Percentiles rank a stretch among this genome's conserved stretches.
phyloP scores from a whole-genome alignment of 2,797 vertebrate species.

The Alfaro cultratus region DNA sequence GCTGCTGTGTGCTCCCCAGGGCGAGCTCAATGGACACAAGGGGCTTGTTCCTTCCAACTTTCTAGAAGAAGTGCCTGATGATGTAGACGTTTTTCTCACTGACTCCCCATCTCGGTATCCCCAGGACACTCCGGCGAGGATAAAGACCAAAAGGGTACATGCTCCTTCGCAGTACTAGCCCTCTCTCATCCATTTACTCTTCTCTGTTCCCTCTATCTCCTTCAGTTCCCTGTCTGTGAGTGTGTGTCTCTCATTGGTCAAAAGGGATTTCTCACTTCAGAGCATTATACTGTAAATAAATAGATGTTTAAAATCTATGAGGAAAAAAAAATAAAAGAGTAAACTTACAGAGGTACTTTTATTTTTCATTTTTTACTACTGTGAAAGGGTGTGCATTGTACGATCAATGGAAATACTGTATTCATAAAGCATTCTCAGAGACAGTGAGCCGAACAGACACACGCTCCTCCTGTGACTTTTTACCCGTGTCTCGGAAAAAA shows the following conservation, averaged over 20 bases:
- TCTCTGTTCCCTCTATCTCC: constrained; percentile 70
- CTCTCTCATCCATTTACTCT: constrained; percentile 78
- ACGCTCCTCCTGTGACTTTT: constrained; percentile 62
- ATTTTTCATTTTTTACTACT: constrained; percentile 79
- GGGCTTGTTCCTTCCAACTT: constrained; percentile 99
- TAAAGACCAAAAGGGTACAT: constrained; percentile 99
- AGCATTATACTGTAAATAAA: constrained; percentile 73
- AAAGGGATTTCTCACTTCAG: constrained; percentile 63
- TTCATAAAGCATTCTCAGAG: constrained; percentile 81
- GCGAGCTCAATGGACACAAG: constrained; percentile 96
- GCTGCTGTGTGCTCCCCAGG: constrained; percentile 75
- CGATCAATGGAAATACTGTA: constrained; percentile 70
- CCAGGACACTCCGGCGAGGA: constrained; percentile 85
- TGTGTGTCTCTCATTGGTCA: constrained; percentile 65
- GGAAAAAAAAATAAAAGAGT: constrained; percentile 30
- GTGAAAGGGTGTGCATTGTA: constrained; percentile 74
- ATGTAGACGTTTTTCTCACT: constrained; percentile 96
- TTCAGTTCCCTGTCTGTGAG: constrained; percentile 74
- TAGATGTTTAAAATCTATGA: constrained; percentile 66
- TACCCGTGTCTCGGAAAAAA: constrained; percentile 61
- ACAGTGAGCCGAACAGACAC: constrained; percentile 45
- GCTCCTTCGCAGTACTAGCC: constrained; percentile 77
- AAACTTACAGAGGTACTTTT: constrained; percentile 78
- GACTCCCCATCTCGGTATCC: constrained; percentile 86
- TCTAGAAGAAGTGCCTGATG: constrained; percentile 99